Conservation (phyloP, 2,113 vertebrate genomes). For the Mus spicilegus region DNA sequence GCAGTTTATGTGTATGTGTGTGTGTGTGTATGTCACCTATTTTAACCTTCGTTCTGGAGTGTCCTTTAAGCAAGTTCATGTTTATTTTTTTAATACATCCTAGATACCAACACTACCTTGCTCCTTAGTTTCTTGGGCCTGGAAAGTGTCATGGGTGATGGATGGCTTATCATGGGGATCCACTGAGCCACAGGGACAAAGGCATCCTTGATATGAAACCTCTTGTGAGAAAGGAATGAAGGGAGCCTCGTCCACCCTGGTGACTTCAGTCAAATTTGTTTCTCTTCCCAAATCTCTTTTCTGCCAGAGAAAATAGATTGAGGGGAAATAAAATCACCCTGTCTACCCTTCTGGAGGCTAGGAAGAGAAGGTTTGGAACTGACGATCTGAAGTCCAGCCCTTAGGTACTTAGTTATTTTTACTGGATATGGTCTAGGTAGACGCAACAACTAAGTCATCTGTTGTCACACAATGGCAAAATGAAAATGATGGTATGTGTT, state of each 20-base stretch:
- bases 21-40: not conserved
- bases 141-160: rapidly evolving
- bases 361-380: not conserved
- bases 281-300: not conserved
- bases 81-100: not conserved
- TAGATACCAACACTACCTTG: not conserved
- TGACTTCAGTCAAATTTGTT: not conserved
- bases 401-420: not conserved
- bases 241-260: no score
- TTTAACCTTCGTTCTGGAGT: not conserved
- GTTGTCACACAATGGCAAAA: not conserved
- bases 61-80: not conserved
- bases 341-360: not conserved
- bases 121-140: not conserved
- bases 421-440: not conserved
- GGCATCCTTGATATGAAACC: not conserved
- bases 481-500: not conserved
- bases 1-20: not conserved
- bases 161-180: not conserved
- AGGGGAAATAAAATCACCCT: not conserved
- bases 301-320: not conserved
- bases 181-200: not conserved
- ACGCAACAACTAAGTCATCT: not conserved
- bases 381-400: not conserved
- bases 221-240: no score